Evolutionary conservation across 2,797 vertebrate species (phyloP).

Genomic region (Arremon aurantiirostris): DNA sequence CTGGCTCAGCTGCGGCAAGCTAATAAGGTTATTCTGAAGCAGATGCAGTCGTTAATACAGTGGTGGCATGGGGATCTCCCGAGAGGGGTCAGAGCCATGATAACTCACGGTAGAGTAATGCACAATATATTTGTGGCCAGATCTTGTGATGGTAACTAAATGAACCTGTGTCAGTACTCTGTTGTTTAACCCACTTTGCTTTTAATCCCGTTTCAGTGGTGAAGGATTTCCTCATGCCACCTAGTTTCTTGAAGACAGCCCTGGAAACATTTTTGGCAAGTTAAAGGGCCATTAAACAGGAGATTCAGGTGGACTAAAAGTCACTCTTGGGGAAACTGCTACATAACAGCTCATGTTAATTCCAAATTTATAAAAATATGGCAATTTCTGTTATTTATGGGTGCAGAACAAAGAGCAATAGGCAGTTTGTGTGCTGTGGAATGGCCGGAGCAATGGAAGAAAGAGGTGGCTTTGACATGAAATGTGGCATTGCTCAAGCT

Average conservation of each 20-base stretch:
- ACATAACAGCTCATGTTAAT: constrained; percentile 49
- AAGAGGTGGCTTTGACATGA: constrained; percentile 45
- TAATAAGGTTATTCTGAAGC: constrained; percentile 84
- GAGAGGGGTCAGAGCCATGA: constrained; percentile 80
- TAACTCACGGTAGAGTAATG: constrained; percentile 78
- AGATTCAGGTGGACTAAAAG: constrained; percentile 33
- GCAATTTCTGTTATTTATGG: constrained; percentile 58
- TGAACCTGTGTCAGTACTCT: constrained; percentile 44
- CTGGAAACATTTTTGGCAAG: constrained; percentile 21
- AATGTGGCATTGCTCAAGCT: constrained; percentile 20
- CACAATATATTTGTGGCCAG: constrained; percentile 75
- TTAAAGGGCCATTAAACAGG: constrained; percentile 28
- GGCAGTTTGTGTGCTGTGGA: constrained; percentile 52
- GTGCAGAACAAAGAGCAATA: constrained; percentile 40
- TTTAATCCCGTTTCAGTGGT: not conserved
- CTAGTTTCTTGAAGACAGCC: not conserved
- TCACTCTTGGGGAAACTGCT: constrained; percentile 40
- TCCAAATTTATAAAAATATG: constrained; percentile 52
- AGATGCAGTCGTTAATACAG: constrained; percentile 84
- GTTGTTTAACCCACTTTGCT: constrained; percentile 62
- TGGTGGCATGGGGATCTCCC: constrained; percentile 80
- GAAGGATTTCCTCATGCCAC: not conserved
- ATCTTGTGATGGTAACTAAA: constrained; percentile 73
- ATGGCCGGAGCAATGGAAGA: constrained; percentile 12
- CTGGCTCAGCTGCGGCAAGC: constrained; percentile 81